Base-by-base conservation (phyloP, 2,888 invertebrate species). In the Sinelater perroti region DNA sequence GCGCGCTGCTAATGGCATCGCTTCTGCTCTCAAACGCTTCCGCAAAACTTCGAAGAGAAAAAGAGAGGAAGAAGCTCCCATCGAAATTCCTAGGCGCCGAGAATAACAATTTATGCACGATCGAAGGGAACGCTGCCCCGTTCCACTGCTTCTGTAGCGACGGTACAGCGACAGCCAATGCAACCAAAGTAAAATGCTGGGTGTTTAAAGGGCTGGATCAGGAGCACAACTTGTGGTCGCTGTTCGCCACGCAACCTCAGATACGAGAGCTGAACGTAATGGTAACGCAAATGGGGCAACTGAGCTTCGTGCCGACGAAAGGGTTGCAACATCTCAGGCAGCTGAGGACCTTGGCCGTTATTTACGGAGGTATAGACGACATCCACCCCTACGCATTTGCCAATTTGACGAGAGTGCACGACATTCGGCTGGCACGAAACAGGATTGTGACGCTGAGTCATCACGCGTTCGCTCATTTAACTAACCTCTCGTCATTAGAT, bases 101-200 rank as follows among this genome's bases (percentile, higher is more conserved):
- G 7, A 56, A 46, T 20, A 60, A 31, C 11, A 52, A 54, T 60
- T 67, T 68, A 4, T 71, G 71, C 61, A 67, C 67, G 24, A 68
- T 60, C 20, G 70, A 69, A 36, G 66, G 64, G 5, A 65, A 63
- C 35, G 55, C 67, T 11, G 66, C 64, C 0, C 85, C 85, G 68
- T 81, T 88, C 56, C 87, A 84, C 68, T 90, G 90, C 76, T 84
- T 86, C 73, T 90, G 90, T 72, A 83, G 86, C 68, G 82, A 82
- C 50, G 80, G 81, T 38, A 80, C 81, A 52, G 79, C 64, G 24
- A 70, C 81, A 55, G 72, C 74, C 24, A 80, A 84, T 69, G 89
- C 88, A 14, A 86, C 87, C 33, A 87, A 87, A 67, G 89, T 88
- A 38, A 89, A 89, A 76, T 93, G 93, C 75, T 87, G 88, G 85